Conservation (phyloP, 1,140 invertebrate genomes). For the Asbolus verrucosus region DNA sequence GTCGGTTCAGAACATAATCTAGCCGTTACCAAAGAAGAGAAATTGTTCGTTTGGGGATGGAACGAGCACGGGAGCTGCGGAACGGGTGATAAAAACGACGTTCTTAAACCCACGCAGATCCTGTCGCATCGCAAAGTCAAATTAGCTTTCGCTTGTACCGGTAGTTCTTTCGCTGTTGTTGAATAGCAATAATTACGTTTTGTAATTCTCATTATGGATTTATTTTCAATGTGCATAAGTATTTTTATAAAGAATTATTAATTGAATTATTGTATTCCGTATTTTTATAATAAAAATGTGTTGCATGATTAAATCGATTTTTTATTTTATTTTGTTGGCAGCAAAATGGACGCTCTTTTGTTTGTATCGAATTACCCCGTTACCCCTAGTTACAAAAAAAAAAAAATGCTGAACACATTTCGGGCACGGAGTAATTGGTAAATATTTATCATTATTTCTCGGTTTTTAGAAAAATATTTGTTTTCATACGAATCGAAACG, state of each 20-base stretch:
- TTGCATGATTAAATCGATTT: slow-evolving; percentile 54
- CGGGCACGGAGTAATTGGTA: slow-evolving; percentile 54
- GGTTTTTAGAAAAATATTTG: slow-evolving; percentile 21
- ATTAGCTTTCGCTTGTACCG: slow-evolving; percentile 68
- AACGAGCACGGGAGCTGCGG: slow-evolving; percentile 93
- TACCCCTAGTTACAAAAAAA: slow-evolving; percentile 31
- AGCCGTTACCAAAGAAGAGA: slow-evolving; percentile 70
- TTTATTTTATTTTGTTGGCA: slow-evolving; percentile 43
- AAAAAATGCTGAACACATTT: slow-evolving; percentile 56
- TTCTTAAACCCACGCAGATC: slow-evolving; percentile 65
- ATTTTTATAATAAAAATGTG: slow-evolving; percentile 64
- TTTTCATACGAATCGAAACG: not conserved
- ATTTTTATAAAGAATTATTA: slow-evolving; percentile 63
- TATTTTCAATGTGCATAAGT: slow-evolving; percentile 59
- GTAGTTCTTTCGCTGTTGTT: slow-evolving; percentile 70
- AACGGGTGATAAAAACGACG: slow-evolving; percentile 73
- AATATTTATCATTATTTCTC: slow-evolving; percentile 45
- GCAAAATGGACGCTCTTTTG: slow-evolving; percentile 50
- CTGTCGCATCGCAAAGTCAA: slow-evolving; percentile 62
- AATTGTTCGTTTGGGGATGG: slow-evolving; percentile 87
- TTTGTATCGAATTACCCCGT: slow-evolving; percentile 51
- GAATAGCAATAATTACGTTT: slow-evolving; percentile 60
- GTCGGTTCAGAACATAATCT: slow-evolving; percentile 86
- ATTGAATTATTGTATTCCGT: slow-evolving; percentile 63
- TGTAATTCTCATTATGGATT: slow-evolving; percentile 42